Percentiles rank a stretch among this genome's conserved stretches.
phyloP scores from a whole-genome alignment of 2,888 invertebrate genomes.

The Polia nebulosa region DNA sequence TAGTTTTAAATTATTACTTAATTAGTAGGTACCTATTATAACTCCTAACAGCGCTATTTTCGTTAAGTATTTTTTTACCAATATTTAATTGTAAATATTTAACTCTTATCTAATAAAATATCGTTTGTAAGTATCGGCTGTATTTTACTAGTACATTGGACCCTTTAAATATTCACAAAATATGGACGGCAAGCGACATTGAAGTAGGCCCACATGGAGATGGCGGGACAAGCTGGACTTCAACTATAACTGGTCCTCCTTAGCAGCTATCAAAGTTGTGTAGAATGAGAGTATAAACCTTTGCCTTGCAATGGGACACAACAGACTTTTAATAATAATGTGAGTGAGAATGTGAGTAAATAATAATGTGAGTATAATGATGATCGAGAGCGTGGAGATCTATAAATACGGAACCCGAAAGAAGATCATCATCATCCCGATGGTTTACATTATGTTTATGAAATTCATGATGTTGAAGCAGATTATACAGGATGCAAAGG shows the following conservation, averaged over 20 bases:
- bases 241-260: background rate
- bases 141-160: slow-evolving; percentile 51
- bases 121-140: slow-evolving; percentile 73
- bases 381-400: background rate
- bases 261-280: background rate
- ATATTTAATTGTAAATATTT: slow-evolving; percentile 80
- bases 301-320: background rate
- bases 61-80: slow-evolving; percentile 77
- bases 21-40: slow-evolving; percentile 62
- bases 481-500: no score
- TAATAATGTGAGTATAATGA: no score
- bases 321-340: background rate
- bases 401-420: no score
- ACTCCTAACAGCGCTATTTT: slow-evolving; percentile 71
- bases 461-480: background rate
- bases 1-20: slow-evolving; percentile 68
- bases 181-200: background rate
- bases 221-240: background rate
- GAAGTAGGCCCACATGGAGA: background rate
- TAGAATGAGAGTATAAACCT: background rate
- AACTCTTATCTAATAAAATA: slow-evolving; percentile 78
- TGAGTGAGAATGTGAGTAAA: background rate
- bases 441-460: background rate
- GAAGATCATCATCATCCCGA: background rate
- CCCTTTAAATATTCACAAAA: background rate